Conservation (phyloP, 2,888 invertebrate species). For the Drosophila affinis region DNA sequence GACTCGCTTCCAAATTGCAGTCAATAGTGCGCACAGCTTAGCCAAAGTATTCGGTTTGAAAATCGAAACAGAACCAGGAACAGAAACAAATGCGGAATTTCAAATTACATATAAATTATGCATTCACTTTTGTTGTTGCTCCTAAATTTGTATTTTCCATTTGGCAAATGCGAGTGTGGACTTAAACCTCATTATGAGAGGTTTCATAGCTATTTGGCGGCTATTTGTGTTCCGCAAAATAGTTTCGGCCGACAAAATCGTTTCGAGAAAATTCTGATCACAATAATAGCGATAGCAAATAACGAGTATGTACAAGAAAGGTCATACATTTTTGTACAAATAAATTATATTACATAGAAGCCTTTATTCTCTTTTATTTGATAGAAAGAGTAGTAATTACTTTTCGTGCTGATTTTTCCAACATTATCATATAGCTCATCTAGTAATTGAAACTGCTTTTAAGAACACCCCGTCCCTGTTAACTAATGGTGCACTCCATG, state of each 20-base stretch:
- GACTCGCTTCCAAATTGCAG: conserved; percentile 64
- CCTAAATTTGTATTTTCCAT: conserved; percentile 20
- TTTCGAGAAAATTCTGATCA: not conserved
- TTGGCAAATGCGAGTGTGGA: conserved; percentile 24
- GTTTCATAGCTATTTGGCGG: not conserved
- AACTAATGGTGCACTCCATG: not conserved
- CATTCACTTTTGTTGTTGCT: conserved; percentile 37
- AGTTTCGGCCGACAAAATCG: not conserved
- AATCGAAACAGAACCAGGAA: conserved; percentile 61
- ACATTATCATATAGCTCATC: too few relatives aligned
- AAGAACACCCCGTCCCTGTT: not conserved
- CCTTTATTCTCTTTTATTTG: too few relatives aligned
- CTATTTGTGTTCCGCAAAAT: not conserved
- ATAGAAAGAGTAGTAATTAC: too few relatives aligned
- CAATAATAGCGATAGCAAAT: not conserved
- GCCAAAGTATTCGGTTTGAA: conserved; percentile 64
- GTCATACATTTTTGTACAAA: too few relatives aligned
- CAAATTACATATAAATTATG: conserved; percentile 69
- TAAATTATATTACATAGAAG: too few relatives aligned
- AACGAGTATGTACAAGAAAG: too few relatives aligned
- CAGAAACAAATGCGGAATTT: conserved; percentile 48
- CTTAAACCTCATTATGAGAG: conserved; percentile 16
- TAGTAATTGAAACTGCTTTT: too few relatives aligned
- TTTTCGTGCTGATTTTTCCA: too few relatives aligned
- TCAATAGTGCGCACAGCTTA: conserved; percentile 68